Evolutionary conservation across 2,888 invertebrate genomes (phyloP).

Genomic region (Pycnomerus fuliginosus): DNA sequence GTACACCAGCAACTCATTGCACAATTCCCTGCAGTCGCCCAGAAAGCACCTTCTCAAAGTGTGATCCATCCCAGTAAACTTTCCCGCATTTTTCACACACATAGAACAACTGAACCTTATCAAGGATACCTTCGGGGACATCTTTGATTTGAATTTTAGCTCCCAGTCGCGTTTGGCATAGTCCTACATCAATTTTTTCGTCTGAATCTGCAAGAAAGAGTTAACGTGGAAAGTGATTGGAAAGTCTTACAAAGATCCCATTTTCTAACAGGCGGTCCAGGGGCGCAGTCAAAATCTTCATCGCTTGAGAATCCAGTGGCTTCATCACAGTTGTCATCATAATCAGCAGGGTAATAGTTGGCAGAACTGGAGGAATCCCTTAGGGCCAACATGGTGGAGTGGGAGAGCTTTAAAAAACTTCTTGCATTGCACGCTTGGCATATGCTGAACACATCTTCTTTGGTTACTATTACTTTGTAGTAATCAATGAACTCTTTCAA

Average conservation of each 20-base stretch:
- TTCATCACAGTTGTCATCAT: conserved; percentile 43
- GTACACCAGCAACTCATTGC: no score
- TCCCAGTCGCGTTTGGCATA: conserved; percentile 59
- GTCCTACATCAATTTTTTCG: conserved; percentile 47
- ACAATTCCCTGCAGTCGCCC: conserved; percentile 47
- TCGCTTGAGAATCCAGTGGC: conserved; percentile 50
- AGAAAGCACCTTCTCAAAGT: conserved; percentile 44
- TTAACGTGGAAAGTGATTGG: conserved; percentile 42
- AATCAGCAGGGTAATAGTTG: conserved; percentile 26
- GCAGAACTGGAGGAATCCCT: conserved; percentile 28
- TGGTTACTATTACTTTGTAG: conserved; percentile 64
- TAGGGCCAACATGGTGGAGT: conserved; percentile 49
- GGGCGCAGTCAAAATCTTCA: conserved; percentile 39
- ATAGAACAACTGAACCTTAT: conserved; percentile 57
- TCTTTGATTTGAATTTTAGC: conserved; percentile 57
- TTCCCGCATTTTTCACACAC: conserved; percentile 75
- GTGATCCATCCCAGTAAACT: conserved; percentile 67
- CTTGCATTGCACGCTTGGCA: conserved; percentile 64
- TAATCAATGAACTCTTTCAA: conserved; percentile 64
- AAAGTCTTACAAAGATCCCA: conserved; percentile 48
- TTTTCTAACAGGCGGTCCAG: conserved; percentile 35
- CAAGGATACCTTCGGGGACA: conserved; percentile 42
- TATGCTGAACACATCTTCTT: conserved; percentile 68
- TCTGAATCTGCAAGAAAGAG: conserved; percentile 39
- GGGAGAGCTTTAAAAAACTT: conserved; percentile 52